phyloP scores from a whole-genome alignment of 2,797 vertebrate genomes.

The Trachops cirrhosus region DNA sequence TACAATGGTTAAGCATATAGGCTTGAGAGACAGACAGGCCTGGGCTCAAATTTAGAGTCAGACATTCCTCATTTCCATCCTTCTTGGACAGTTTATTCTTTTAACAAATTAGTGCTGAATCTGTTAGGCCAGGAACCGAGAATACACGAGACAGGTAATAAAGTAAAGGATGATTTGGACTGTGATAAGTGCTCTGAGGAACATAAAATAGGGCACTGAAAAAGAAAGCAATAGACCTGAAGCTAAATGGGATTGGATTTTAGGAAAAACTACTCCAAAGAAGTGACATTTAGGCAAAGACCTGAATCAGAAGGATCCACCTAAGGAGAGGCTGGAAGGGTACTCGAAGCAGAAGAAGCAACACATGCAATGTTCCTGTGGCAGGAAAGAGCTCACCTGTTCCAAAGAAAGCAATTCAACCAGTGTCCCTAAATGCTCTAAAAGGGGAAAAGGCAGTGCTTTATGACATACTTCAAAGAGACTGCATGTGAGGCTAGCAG shows the following conservation, averaged over 20 bases:
- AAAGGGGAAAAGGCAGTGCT: background rate
- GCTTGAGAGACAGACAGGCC: background rate
- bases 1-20: background rate
- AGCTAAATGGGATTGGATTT: background rate
- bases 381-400: background rate
- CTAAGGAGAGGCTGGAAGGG: background rate
- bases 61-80: background rate
- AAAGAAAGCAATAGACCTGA: background rate
- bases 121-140: background rate
- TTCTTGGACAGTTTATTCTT: background rate
- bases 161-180: background rate
- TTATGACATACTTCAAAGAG: background rate
- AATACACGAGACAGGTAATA: background rate
- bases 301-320: background rate
- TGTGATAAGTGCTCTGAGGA: background rate
- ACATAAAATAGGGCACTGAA: background rate
- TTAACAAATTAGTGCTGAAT: background rate
- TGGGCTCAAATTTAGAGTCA: background rate
- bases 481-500: background rate
- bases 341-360: background rate
- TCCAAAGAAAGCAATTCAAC: background rate
- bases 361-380: background rate
- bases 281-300: background rate
- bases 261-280: background rate
- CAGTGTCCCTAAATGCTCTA: background rate